Evolutionary conservation across 2,888 invertebrate species (phyloP).

Genomic region (Scaptomyza caliginosa): DNA sequence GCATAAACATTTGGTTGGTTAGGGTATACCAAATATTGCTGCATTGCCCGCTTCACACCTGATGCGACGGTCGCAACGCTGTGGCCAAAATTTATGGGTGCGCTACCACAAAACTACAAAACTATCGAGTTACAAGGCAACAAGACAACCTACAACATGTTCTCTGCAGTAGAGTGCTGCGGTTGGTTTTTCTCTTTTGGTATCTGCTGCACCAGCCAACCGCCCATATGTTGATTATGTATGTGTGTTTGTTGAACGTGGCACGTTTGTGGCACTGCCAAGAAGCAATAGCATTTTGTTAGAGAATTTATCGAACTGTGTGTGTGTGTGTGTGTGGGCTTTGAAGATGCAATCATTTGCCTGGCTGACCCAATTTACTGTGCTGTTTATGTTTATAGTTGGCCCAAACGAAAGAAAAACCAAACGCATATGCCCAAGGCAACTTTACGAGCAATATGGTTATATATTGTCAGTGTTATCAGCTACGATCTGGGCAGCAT

Average conservation of each 20-base stretch:
- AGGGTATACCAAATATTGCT: conserved; percentile 50
- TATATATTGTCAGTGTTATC: conserved; percentile 44
- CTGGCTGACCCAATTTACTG: conserved; percentile 66
- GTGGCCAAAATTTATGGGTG: conserved; percentile 74
- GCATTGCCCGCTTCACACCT: conserved; percentile 73
- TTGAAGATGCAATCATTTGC: conserved; percentile 36
- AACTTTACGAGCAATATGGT: conserved; percentile 33
- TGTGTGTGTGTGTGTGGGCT: conserved; percentile 13
- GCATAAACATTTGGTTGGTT: conserved; percentile 8
- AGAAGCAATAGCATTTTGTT: conserved; percentile 71
- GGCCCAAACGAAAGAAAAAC: conserved; percentile 25
- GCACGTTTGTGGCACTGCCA: conserved; percentile 55
- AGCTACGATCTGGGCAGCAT: conserved; percentile 48
- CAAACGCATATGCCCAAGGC: conserved; percentile 36
- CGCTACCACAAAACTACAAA: conserved; percentile 81
- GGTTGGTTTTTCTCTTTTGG: conserved; percentile 19
- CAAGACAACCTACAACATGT: conserved; percentile 79
- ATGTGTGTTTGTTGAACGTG: conserved; percentile 45
- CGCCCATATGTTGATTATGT: conserved; percentile 66
- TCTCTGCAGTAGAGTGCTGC: conserved; percentile 19
- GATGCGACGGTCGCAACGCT: conserved; percentile 58
- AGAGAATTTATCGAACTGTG: conserved; percentile 56
- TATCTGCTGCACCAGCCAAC: conserved; percentile 39
- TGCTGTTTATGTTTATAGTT: conserved; percentile 55
- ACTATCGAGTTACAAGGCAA: conserved; percentile 79